Percentiles rank a stretch among this genome's conserved stretches.
These are phyloP conservation scores for Gephyroberyx darwinii DNA, from an alignment of 2,797 vertebrate species.

Conservation along the genomic window DNA sequence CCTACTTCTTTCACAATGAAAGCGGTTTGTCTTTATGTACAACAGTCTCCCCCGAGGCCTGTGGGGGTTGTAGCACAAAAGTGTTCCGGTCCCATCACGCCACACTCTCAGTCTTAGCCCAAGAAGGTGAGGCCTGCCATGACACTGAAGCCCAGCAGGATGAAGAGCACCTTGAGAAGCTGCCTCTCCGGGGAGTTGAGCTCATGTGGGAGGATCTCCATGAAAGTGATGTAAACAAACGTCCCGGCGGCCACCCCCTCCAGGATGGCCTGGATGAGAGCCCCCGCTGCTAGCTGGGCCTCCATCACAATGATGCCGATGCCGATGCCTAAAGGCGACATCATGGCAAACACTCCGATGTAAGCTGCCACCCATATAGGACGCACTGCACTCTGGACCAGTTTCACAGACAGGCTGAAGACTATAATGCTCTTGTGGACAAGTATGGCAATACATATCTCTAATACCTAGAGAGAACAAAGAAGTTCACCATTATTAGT, in stretches of 20 bases:
- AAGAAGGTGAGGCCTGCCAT: conserved; percentile 87
- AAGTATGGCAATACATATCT: conserved; percentile 90
- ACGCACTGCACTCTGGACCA: conserved; percentile 82
- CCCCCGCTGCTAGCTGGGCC: conserved; percentile 67
- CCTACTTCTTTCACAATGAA: not conserved
- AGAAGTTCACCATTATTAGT: not conserved
- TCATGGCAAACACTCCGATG: conserved; percentile 84
- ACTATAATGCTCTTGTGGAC: conserved; percentile 92
- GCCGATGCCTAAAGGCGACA: conserved; percentile 88
- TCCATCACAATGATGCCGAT: conserved; percentile 85
- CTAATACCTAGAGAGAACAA: conserved; percentile 77
- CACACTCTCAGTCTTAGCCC: conserved; percentile 69
- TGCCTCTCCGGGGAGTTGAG: conserved; percentile 84
- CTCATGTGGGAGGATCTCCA: conserved; percentile 92
- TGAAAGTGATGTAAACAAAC: conserved; percentile 91
- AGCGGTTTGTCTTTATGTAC: not conserved
- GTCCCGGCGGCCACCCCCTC: conserved; percentile 90
- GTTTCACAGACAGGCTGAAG: conserved; percentile 89
- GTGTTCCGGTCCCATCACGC: not conserved
- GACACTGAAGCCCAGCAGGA: conserved; percentile 86
- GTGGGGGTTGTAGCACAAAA: conserved; percentile 5
- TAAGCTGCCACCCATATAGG: conserved; percentile 81
- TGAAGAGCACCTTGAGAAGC: conserved; percentile 87
- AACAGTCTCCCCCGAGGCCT: conserved; percentile 7
- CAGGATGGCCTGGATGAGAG: conserved; percentile 84